Base-by-base conservation (phyloP, 2,888 invertebrate species). In the Pammene aurita region DNA sequence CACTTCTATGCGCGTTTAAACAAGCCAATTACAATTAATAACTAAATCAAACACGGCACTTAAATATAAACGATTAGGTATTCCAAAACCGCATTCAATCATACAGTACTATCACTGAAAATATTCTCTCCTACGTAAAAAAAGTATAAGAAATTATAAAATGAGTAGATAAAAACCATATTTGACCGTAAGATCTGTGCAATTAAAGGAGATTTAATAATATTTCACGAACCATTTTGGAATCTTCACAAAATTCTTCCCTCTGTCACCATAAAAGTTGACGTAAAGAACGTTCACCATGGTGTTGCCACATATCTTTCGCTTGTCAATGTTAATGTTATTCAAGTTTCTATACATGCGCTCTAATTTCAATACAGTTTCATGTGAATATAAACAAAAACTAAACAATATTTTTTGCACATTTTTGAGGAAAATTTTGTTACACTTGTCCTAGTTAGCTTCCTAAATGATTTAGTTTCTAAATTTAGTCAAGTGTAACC, bases 181-280 rank as follows among this genome's bases (percentile, higher is more conserved):
- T 14, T 60, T 34, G 1, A 7, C 9, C 5, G 18, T 13, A 46
- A 46, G 68, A 69, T 69, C 10, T 14, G n/a, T 18, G 6, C 26
- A 54, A 64, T 69, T 41, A n/a, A 14, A 26, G 26, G 9, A 14
- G 64, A 69, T 69, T 64, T 60, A 7, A 48, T 11, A 46, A 52
- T 44, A 54, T 9, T 46, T 54, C 58, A 69, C 68, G 34, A 58
- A 69, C 68, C 68, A 69, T 69, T 69, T 64, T 64, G 42, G 46
- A 61, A 42, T 54, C 54, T 64, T 58, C 58, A 50, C 50, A 54
- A 46, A 64, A 64, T 54, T n/a, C 26, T 54, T 64, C 58, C 54
- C 44, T 52, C 64, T 58, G 58, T 64, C 68, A 69, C 68, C 68
- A 69, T 54, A 41, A 60, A 60, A 64, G n/a, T 69, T 69, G 68